phyloP scores from a whole-genome alignment of 2,797 vertebrate species.

The Aplochiton taeniatus region DNA sequence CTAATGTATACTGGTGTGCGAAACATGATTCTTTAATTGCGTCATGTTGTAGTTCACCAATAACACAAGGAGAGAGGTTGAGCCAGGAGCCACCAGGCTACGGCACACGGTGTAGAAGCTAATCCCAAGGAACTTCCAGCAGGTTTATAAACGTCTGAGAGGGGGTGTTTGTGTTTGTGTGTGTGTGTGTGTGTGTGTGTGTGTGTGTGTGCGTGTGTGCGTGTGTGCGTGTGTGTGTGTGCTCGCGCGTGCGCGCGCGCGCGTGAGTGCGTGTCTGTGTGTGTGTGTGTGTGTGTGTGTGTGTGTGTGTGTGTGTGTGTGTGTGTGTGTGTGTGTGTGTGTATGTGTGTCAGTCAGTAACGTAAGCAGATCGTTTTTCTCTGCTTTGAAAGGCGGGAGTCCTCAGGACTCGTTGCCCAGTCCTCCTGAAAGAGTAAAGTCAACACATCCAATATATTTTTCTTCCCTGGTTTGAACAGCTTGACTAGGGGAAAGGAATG shows the following conservation, averaged over 20 bases:
- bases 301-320: conserved; percentile 2
- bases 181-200: conserved; percentile 19
- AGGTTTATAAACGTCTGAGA: conserved; percentile 38
- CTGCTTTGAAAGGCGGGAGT: conserved; percentile 54
- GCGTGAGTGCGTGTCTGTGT: conserved; percentile 6
- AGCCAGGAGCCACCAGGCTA: conserved; percentile 41
- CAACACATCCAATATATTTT: conserved; percentile 65
- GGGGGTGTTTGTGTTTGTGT: conserved; percentile 9
- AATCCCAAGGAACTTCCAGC: conserved; percentile 56
- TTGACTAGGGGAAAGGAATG: conserved; percentile 36
- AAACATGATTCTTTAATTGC: conserved; percentile 53
- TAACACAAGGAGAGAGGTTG: conserved; percentile 29
- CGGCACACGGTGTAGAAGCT: conserved; percentile 49
- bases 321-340: not conserved
- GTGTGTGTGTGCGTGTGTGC: conserved; percentile 3
- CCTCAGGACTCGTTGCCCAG: conserved; percentile 52
- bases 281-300: conserved; percentile 14
- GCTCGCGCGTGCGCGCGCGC: not conserved
- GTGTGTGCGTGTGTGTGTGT: conserved; percentile 18
- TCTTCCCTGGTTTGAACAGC: conserved; percentile 50
- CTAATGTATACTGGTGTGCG: conserved; percentile 30
- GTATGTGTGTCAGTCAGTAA: conserved; percentile 40
- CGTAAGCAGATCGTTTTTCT: conserved; percentile 51
- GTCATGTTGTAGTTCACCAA: conserved; percentile 40
- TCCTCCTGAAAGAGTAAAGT: conserved; percentile 59